These are phyloP conservation scores for Melozone crissalis DNA, from an alignment of 2,113 vertebrate genomes.

Conservation along the genomic window DNA sequence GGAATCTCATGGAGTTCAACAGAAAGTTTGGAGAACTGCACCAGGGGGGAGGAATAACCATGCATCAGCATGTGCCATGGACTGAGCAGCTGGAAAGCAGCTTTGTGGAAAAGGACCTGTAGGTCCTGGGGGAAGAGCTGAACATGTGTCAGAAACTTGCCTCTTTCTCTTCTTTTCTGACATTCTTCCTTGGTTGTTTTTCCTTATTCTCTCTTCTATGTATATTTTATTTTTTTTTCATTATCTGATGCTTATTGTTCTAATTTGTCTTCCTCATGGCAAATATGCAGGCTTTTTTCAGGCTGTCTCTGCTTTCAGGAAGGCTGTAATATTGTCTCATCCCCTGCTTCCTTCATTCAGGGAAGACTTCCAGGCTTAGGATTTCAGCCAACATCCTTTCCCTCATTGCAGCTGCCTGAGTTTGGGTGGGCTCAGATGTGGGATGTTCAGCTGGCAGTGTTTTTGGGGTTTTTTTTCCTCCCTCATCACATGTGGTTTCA, in stretches of 20 bases:
- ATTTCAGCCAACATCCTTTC: slow-evolving; percentile 8
- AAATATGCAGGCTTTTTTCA: background rate
- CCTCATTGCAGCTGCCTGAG: background rate
- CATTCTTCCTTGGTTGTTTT: background rate
- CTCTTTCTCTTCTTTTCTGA: background rate
- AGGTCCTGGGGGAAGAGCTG: background rate
- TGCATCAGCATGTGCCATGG: background rate
- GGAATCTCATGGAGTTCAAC: background rate
- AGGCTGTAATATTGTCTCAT: background rate
- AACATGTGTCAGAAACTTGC: background rate
- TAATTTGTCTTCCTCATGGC: background rate
- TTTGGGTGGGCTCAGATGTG: slow-evolving; percentile 34
- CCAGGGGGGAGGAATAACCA: background rate
- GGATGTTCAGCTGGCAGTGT: background rate
- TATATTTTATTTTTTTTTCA: background rate
- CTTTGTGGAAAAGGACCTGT: background rate
- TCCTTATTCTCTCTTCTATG: background rate
- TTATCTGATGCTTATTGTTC: background rate
- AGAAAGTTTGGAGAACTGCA: background rate
- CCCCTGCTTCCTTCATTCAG: background rate
- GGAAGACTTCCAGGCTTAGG: slow-evolving; percentile 7
- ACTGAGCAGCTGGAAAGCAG: background rate
- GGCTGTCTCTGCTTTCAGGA: background rate
- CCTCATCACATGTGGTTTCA: background rate
- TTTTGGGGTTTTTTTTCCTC: background rate